A percentile compares a stretch with the other conserved stretches of the same genome.
These are phyloP conservation scores for Spongilla lacustris DNA, from an alignment of 37 sponge, comb jelly and placozoan species.

Conservation along the genomic window DNA sequence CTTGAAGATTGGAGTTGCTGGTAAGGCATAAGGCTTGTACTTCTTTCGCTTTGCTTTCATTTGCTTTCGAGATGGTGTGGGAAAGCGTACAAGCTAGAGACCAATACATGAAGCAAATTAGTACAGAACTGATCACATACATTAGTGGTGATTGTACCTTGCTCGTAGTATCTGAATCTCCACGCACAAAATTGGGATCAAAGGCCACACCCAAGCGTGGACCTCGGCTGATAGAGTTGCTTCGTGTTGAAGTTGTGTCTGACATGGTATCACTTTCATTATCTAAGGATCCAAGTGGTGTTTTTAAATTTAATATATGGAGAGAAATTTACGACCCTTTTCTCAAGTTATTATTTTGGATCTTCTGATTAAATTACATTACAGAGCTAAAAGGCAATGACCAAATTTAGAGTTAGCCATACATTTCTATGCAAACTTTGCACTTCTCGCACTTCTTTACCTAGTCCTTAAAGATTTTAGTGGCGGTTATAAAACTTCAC, in stretches of 20 bases:
- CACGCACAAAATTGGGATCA: constrained; percentile 55
- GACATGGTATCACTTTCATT: constrained; percentile 1
- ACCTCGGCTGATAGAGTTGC: constrained; percentile 12
- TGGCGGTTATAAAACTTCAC: too few relatives aligned
- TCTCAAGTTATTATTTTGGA: too few relatives aligned
- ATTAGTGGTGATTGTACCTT: constrained; percentile 30
- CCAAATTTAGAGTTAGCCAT: too few relatives aligned
- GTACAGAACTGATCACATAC: not conserved
- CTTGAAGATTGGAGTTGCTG: constrained; percentile 73
- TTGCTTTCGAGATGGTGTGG: constrained; percentile 72
- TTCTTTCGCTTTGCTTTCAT: constrained; percentile 53
- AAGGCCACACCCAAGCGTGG: constrained; percentile 67
- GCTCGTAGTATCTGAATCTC: constrained; percentile 7
- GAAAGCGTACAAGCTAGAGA: constrained; percentile 71
- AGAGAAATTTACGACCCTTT: too few relatives aligned
- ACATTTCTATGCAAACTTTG: too few relatives aligned
- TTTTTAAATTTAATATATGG: too few relatives aligned
- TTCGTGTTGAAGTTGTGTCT: constrained; percentile 15
- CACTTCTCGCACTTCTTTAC: too few relatives aligned
- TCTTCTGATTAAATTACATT: too few relatives aligned
- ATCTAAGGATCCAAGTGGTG: too few relatives aligned
- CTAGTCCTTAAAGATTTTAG: too few relatives aligned
- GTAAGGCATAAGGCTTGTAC: constrained; percentile 50
- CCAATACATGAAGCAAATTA: not conserved
- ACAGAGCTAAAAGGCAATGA: too few relatives aligned